phyloP scores from a whole-genome alignment of 1,140 invertebrate genomes.

The Diorhabda sublineata region DNA sequence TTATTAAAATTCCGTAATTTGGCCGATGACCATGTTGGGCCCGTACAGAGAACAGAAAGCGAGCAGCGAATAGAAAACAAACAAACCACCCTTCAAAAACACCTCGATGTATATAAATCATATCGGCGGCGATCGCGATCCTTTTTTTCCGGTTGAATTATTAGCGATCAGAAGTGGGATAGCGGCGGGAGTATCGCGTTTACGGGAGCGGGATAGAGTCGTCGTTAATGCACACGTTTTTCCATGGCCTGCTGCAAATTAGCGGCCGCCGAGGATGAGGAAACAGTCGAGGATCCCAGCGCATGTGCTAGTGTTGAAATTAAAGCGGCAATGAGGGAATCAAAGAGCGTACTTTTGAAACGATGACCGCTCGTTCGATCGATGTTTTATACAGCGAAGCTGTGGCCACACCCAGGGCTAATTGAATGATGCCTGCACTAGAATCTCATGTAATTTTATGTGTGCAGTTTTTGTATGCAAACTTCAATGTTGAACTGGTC shows the following conservation, averaged over 20 bases:
- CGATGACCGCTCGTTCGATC: slow-evolving; percentile 49
- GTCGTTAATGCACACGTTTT: slow-evolving; percentile 23
- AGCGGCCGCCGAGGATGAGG: slow-evolving; percentile 21
- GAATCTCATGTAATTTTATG: slow-evolving; percentile 36
- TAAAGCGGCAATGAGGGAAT: slow-evolving; percentile 48
- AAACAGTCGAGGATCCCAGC: slow-evolving; percentile 35
- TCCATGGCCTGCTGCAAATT: slow-evolving; percentile 23
- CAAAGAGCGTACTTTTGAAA: slow-evolving; percentile 49
- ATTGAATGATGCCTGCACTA: slow-evolving; percentile 46
- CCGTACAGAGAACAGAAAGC: slow-evolving; percentile 8
- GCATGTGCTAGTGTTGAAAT: slow-evolving; percentile 43
- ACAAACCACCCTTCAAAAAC: slow-evolving; percentile 29
- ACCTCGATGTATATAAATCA: slow-evolving; percentile 30
- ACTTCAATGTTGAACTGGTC: slow-evolving; percentile 22
- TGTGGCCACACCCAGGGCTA: slow-evolving; percentile 47
- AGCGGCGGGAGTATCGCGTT: slow-evolving; percentile 11
- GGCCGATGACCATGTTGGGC: slow-evolving; percentile 23
- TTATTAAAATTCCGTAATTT: slow-evolving; percentile 28
- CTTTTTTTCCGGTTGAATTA: slow-evolving; percentile 22
- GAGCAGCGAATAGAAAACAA: slow-evolving; percentile 28
- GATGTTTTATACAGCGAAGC: slow-evolving; percentile 48
- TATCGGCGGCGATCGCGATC: slow-evolving; percentile 22
- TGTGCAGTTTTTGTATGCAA: slow-evolving; percentile 27
- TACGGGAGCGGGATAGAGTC: slow-evolving; percentile 14
- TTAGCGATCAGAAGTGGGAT: slow-evolving; percentile 16